These are phyloP conservation scores for Morelia viridis DNA, from an alignment of 2,797 vertebrate species.

Conservation along the genomic window DNA sequence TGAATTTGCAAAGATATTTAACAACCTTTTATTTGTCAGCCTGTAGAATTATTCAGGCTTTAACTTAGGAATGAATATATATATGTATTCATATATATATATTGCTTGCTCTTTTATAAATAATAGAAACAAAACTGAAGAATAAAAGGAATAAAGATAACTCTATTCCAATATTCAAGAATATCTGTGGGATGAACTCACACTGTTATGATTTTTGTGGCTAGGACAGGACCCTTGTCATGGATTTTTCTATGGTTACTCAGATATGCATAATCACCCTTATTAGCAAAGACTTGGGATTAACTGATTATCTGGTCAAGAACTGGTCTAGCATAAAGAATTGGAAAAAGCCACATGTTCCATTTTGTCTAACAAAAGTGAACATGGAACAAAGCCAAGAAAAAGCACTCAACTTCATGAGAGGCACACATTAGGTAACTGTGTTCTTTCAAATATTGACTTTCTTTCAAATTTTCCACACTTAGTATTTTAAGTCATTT, in stretches of 20 bases:
- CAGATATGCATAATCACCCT: conserved; percentile 17
- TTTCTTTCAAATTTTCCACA: conserved; percentile 10
- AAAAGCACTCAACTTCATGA: conserved; percentile 28
- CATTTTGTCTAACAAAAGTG: conserved; percentile 20
- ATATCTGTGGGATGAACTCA: conserved; percentile 15
- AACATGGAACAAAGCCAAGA: conserved; percentile 25
- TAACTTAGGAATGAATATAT: neutral
- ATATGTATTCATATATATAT: neutral
- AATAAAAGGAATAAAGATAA: neutral
- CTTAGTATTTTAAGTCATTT: conserved; percentile 29
- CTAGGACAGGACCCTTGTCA: neutral
- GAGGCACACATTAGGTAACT: conserved; percentile 28
- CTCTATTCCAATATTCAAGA: neutral
- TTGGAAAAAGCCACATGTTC: neutral
- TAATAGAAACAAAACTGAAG: neutral
- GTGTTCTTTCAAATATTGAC: neutral
- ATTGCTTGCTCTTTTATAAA: neutral
- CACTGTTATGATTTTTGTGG: conserved; percentile 25
- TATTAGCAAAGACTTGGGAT: neutral
- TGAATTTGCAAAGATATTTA: neutral
- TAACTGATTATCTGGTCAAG: neutral
- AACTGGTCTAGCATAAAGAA: conserved; percentile 27
- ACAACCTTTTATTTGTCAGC: neutral
- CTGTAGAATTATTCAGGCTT: conserved; percentile 11
- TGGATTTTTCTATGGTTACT: conserved; percentile 18